Base-by-base conservation (phyloP, 2,888 invertebrate species). In the Pilophorus perplexus region DNA sequence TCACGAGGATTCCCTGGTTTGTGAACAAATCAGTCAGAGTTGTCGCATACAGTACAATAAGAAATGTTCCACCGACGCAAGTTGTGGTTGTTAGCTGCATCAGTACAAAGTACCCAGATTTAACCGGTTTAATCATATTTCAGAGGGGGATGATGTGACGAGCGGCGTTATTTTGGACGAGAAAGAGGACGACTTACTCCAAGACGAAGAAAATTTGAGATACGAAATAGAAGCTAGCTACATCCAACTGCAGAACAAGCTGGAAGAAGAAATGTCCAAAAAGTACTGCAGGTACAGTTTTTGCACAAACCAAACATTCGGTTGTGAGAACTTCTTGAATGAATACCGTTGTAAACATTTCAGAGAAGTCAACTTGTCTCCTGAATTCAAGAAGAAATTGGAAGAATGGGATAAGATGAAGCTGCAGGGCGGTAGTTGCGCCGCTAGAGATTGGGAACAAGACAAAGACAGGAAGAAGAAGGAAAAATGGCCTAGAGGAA, bases 321-420 rank as follows among this genome's bases (percentile, higher is more conserved):
- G n/a, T n/a, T n/a, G n/a, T n/a, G n/a, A n/a, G n/a, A n/a, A n/a
- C n/a, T n/a, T n/a, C n/a, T 6, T 33, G 33, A 10, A 33, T 33
- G 33, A 33, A 33, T 33, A 33, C 10, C n/a, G n/a, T n/a, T n/a
- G n/a, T n/a, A n/a, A n/a, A n/a, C n/a, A n/a, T n/a, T 44, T 8
- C 25, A 59, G 59, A 44, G 59, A 59, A 23, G 59, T 59, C n/a
- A 85, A 88, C 74, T 76, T 90, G 4, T 87, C 89, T 1, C 85
- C 89, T 0, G 89, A 90, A 73, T 90, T 90, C 75, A 83, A 86
- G 55, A 89, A 89, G 76, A 93, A 92, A 75, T 78, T 93, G 25
- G 85, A 87, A 71, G 92, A 93, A 76, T 93, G 93, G 93, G 88
- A 93, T 74, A 84, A 85, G 62, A 85, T 84, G 73, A 86, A 85